These are phyloP conservation scores for Leptinotarsa texana DNA, from an alignment of 1,140 invertebrate species.

Conservation along the genomic window DNA sequence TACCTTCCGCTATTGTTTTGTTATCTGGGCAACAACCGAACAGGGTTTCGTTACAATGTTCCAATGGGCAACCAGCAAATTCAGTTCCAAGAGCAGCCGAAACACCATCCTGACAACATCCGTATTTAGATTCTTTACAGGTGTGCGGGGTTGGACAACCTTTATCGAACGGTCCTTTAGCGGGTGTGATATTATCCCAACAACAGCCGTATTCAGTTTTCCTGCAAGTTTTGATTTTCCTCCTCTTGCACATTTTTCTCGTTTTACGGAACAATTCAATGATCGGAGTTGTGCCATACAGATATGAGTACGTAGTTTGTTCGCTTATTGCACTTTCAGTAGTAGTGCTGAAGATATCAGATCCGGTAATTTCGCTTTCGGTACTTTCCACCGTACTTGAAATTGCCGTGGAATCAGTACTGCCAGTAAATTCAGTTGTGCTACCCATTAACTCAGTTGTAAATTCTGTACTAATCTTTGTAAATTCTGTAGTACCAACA, in stretches of 20 bases:
- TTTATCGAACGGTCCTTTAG: conserved; percentile 83
- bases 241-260: conserved; percentile 65
- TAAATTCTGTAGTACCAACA: conserved; percentile 27
- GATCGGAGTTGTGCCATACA: conserved; percentile 33
- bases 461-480: conserved; percentile 32
- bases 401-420: conserved; percentile 27
- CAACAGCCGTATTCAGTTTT: conserved; percentile 85
- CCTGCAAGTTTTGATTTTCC: conserved; percentile 67
- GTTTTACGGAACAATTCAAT: conserved; percentile 59
- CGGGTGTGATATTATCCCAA: conserved; percentile 79
- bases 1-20: conserved; percentile 76
- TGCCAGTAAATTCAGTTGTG: conserved; percentile 27
- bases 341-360: conserved; percentile 55
- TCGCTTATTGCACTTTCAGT: conserved; percentile 39
- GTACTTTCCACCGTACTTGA: conserved; percentile 18
- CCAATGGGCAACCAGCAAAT: conserved; percentile 75
- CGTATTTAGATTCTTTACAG: conserved; percentile 79
- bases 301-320: neutral
- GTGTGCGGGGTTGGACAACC: conserved; percentile 76
- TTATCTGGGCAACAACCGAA: conserved; percentile 88
- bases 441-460: conserved; percentile 32
- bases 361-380: conserved; percentile 28
- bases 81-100: conserved; percentile 75
- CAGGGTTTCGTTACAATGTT: conserved; percentile 74
- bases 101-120: conserved; percentile 88